Evolutionary conservation across 1,140 invertebrate species (phyloP).

Genomic region (Cardiocondyla obscurior): DNA sequence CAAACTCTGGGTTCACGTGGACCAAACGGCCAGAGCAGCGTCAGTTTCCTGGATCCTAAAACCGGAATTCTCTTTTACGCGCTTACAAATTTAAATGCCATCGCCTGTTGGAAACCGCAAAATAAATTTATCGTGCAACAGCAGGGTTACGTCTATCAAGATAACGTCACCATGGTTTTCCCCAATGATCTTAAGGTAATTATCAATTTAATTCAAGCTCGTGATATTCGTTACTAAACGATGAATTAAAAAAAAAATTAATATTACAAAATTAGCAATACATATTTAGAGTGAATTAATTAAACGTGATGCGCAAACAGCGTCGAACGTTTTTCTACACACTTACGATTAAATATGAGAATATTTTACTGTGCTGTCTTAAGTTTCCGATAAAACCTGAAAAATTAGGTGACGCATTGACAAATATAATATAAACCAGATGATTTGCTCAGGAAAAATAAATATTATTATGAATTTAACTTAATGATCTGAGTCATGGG

Average conservation of each 20-base stretch:
- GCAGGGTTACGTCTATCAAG: constrained; percentile 88
- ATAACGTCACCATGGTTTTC: constrained; percentile 89
- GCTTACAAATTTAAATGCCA: constrained; percentile 89
- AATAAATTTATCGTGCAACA: constrained; percentile 87
- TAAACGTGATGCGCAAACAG: too few relatives aligned
- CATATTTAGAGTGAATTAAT: neutral
- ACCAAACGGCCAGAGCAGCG: constrained; percentile 89
- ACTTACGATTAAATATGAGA: too few relatives aligned
- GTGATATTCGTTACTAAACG: neutral
- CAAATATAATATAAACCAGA: too few relatives aligned
- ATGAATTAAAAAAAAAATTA: neutral
- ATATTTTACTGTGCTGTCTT: too few relatives aligned
- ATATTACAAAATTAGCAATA: too few relatives aligned
- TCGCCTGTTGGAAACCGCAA: constrained; percentile 91
- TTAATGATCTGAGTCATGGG: too few relatives aligned
- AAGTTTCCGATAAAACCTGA: too few relatives aligned
- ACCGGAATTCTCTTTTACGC: constrained; percentile 91
- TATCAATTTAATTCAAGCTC: neutral
- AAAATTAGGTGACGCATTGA: too few relatives aligned
- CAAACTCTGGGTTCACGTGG: constrained; percentile 88
- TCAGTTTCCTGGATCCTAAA: constrained; percentile 88
- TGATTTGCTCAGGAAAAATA: too few relatives aligned
- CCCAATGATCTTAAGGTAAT: constrained; percentile 91
- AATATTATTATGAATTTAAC: too few relatives aligned
- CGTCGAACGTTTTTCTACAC: too few relatives aligned